Evolutionary conservation across 1,140 invertebrate genomes (phyloP), one percentile per base, ranked within the genome.

Genomic region (Zaprionus lachaisei): DNA sequence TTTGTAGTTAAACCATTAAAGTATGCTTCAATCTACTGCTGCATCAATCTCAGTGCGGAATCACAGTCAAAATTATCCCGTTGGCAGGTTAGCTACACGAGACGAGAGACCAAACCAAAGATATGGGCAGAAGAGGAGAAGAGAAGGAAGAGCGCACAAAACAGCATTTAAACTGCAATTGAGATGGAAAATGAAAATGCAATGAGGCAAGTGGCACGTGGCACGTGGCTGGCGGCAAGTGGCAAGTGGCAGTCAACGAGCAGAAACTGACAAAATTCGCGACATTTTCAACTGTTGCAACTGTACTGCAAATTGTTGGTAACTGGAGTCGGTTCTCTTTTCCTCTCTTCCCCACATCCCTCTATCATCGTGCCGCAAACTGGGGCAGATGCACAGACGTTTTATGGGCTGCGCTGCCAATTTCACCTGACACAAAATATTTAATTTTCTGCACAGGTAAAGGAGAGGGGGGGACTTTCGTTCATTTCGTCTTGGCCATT

Each of bases 141-240:
- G 44, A 4, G 12, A 9, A 34, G 5, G 12, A 31, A 54, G 12
- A 54, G 31, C 11, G 64, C 56, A 63, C 65, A 63, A 51, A 69
- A 60, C 34, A 60, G 41, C 71, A n/a, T 69, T 74, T 74, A 74
- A 69, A 65, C 60, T 74, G 71, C 76, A 78, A 60, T 78, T 73
- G 64, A 77, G 63, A 31, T 57, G n/a, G 7, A 63, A 44, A 60
- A 57, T 28, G 31, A 17, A 38, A 60, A 31, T 20, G 11, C 5
- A 24, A 66, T 11, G 31, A 51, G 47, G 15, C 28, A 57, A 67
- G 64, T 58, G 26, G 24, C 51, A 47, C 11, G 31, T 22, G 24
- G 20, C 20, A 12, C 5, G 24, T 7, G 47, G 58, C 56, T 17
- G 3, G 41, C 26, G 24, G 41, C 63, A 47, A 31, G 47, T 28